Conservation (phyloP, 1,140 invertebrate species). For the Habropoda laboriosa region DNA sequence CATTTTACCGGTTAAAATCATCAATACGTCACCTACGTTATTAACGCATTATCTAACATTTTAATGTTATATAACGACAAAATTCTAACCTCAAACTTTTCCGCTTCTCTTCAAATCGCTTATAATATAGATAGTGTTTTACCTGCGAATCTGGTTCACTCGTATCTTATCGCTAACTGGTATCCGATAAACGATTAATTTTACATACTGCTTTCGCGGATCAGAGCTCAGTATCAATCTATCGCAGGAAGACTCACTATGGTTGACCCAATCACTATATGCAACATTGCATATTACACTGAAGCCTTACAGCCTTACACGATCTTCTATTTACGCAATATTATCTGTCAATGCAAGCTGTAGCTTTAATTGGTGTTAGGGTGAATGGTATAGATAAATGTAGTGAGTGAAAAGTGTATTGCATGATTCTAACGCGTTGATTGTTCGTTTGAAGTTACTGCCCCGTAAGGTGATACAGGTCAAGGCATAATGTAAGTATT, state of each 20-base stretch:
- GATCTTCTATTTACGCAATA: slow-evolving; percentile 34
- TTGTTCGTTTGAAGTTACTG: slow-evolving; percentile 32
- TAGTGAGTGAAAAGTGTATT: slow-evolving; percentile 44
- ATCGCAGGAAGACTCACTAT: slow-evolving; percentile 39
- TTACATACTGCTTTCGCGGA: slow-evolving; percentile 3
- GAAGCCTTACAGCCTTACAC: slow-evolving; percentile 30
- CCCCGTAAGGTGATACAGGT: slow-evolving; percentile 39
- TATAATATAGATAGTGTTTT: neutral
- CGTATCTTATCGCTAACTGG: slow-evolving; percentile 55
- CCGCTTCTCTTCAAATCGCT: neutral
- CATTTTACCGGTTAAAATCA: neutral
- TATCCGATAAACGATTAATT: slow-evolving; percentile 32
- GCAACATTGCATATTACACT: slow-evolving; percentile 35
- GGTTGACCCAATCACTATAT: slow-evolving; percentile 33
- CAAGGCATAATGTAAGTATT: slow-evolving; percentile 55
- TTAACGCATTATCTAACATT: neutral
- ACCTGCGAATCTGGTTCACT: neutral
- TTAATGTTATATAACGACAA: slow-evolving; percentile 50
- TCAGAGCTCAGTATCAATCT: slow-evolving; percentile 29
- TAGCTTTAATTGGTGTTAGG: slow-evolving; percentile 17
- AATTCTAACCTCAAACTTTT: slow-evolving; percentile 55
- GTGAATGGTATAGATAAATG: slow-evolving; percentile 43
- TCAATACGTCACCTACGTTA: neutral
- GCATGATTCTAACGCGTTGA: slow-evolving; percentile 46
- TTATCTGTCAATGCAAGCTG: slow-evolving; percentile 48